These are phyloP conservation scores for Lagorchestes hirsutus DNA, from an alignment of 2,797 vertebrate genomes.

Conservation along the genomic window DNA sequence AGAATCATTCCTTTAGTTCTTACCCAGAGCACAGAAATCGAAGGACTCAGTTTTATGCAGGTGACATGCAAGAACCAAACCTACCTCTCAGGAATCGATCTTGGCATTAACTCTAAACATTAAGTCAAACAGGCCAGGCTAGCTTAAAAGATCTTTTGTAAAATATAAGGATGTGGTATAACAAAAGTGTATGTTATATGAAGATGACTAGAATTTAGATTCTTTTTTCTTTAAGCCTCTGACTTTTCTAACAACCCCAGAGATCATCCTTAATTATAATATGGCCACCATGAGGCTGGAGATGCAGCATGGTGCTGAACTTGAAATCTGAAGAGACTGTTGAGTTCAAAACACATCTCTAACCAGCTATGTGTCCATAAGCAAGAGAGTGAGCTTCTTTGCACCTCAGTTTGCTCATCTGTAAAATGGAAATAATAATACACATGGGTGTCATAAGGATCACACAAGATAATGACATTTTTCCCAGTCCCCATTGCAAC, in stretches of 20 bases:
- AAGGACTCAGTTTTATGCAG: not conserved
- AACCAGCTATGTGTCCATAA: not conserved
- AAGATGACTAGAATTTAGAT: not conserved
- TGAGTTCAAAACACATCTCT: not conserved
- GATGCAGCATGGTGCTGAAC: not conserved
- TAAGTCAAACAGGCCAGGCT: conserved; percentile 22
- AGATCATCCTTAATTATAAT: not conserved
- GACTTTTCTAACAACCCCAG: not conserved
- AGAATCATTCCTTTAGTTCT: not conserved
- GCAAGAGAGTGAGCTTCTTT: not conserved
- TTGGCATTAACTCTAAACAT: conserved; percentile 45
- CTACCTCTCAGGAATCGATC: conserved; percentile 6
- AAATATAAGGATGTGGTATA: conserved; percentile 15
- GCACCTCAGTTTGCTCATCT: not conserved
- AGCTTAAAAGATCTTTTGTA: conserved; percentile 44
- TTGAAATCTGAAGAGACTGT: not conserved
- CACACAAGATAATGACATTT: not conserved
- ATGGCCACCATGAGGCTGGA: not conserved
- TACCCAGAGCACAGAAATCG: not conserved
- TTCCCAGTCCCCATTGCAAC: not conserved
- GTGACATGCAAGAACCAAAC: conserved; percentile 3
- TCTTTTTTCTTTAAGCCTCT: not conserved
- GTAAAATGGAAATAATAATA: not conserved
- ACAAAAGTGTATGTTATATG: conserved; percentile 1
- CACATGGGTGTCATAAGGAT: not conserved